Conservation (phyloP, 2,113 vertebrate species). For the Gorsachius goisagi region DNA sequence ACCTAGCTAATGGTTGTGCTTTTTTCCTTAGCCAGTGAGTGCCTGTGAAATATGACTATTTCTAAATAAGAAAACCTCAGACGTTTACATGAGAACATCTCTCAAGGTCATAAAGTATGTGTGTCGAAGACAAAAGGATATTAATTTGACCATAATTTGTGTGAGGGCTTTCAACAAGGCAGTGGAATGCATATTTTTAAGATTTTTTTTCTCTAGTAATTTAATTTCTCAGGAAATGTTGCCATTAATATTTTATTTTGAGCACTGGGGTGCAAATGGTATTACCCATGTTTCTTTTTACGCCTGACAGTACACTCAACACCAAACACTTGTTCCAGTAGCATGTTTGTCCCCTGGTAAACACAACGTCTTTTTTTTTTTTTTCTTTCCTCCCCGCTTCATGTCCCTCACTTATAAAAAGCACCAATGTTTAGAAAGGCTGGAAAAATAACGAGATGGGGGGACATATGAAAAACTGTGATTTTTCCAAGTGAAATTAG, state of each 20-base stretch:
- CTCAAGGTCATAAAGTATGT: slow-evolving; percentile 40
- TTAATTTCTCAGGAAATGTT: slow-evolving; percentile 48
- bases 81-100: background rate
- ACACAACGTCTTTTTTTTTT: background rate
- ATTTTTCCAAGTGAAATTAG: slow-evolving; percentile 56
- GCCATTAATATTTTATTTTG: slow-evolving; percentile 61
- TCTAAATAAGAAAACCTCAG: slow-evolving; percentile 1
- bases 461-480: background rate
- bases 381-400: too few relatives aligned
- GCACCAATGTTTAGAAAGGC: background rate
- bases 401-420: background rate
- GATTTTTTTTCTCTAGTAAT: slow-evolving; percentile 14
- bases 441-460: background rate
- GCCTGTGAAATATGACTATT: background rate
- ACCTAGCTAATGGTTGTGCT: background rate
- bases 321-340: background rate
- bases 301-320: background rate
- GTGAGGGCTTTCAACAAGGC: slow-evolving; percentile 15
- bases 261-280: background rate
- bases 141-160: slow-evolving; percentile 45
- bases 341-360: slow-evolving; percentile 20
- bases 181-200: background rate
- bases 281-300: slow-evolving; percentile 22
- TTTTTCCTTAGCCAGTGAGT: background rate
- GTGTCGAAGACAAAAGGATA: slow-evolving; percentile 11